Conservation (phyloP, 2,888 invertebrate species). For the Cristatella mucedo region DNA sequence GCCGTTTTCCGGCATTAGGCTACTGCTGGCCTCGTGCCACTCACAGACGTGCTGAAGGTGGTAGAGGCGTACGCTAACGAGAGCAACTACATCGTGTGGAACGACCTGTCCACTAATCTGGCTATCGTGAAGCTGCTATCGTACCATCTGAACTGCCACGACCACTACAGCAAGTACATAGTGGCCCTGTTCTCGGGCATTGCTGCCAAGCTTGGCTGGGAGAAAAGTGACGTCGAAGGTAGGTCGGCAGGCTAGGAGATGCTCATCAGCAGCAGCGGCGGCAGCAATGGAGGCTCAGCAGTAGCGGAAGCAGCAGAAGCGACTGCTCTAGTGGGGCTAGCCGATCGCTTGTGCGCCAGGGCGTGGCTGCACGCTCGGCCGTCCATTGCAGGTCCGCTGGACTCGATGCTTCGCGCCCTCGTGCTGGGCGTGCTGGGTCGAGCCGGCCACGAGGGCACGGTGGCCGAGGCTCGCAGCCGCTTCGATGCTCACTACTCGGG, state of each 20-base stretch:
- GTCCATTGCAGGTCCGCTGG: slow-evolving; percentile 49
- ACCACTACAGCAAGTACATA: slow-evolving; percentile 58
- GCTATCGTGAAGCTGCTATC: slow-evolving; percentile 59
- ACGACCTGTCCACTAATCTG: slow-evolving; percentile 47
- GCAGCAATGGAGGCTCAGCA: too few relatives aligned
- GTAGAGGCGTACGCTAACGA: slow-evolving; percentile 69
- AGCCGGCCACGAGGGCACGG: slow-evolving; percentile 59
- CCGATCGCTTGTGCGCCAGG: too few relatives aligned
- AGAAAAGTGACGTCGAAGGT: slow-evolving; percentile 61
- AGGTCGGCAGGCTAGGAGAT: too few relatives aligned
- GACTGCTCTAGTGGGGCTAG: too few relatives aligned
- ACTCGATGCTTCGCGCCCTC: slow-evolving; percentile 66
- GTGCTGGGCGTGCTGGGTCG: slow-evolving; percentile 66
- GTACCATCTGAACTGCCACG: slow-evolving; percentile 60
- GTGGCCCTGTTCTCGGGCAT: slow-evolving; percentile 57
- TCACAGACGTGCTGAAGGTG: slow-evolving; percentile 63
- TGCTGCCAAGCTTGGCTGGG: slow-evolving; percentile 65
- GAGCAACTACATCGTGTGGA: slow-evolving; percentile 84
- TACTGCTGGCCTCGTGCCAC: slow-evolving; percentile 62
- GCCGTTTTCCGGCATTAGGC: slow-evolving; percentile 24
- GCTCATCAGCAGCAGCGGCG: too few relatives aligned
- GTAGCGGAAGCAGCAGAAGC: too few relatives aligned
- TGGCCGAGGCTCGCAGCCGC: slow-evolving; percentile 58
- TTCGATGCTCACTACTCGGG: slow-evolving; percentile 47
- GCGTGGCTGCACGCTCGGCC: too few relatives aligned